Percentiles rank a stretch among this genome's conserved stretches.
Conservation (phyloP, 1,140 invertebrate genomes). For the Conopomorpha cramerella region DNA sequence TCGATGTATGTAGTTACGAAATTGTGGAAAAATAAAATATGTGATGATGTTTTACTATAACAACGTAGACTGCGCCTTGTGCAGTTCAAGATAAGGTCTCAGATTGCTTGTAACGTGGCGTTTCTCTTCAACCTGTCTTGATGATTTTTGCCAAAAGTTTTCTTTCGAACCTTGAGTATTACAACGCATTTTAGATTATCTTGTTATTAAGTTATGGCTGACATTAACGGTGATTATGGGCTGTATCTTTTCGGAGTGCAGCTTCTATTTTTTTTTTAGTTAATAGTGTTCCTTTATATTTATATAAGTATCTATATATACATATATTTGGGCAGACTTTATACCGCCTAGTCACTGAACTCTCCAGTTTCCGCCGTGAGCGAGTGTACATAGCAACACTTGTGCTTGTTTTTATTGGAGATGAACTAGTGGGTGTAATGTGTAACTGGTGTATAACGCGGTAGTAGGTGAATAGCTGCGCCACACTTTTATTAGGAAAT, state of each 20-base stretch:
- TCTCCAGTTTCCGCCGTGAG: too few species aligned
- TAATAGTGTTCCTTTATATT: not conserved
- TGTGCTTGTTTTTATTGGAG: too few species aligned
- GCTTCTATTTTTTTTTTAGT: too few species aligned
- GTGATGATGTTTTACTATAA: slow-evolving; percentile 57
- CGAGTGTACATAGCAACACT: too few species aligned
- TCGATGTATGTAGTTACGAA: slow-evolving; percentile 52
- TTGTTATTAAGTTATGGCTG: slow-evolving; percentile 12
- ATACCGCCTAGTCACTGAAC: slow-evolving; percentile 59
- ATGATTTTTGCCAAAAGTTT: slow-evolving; percentile 16
- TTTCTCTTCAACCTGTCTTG: too few species aligned
- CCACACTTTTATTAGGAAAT: slow-evolving; percentile 46
- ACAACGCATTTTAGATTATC: slow-evolving; percentile 47
- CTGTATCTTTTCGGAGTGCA: slow-evolving; percentile 15
- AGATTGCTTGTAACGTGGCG: too few species aligned
- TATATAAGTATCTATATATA: too few species aligned
- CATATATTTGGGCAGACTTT: slow-evolving; percentile 24
- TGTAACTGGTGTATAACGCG: too few species aligned
- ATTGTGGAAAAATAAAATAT: slow-evolving; percentile 52
- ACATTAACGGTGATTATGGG: slow-evolving; percentile 14
- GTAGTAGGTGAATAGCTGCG: too few species aligned
- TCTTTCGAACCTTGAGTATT: slow-evolving; percentile 34
- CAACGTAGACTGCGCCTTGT: slow-evolving; percentile 55
- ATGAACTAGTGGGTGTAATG: too few species aligned
- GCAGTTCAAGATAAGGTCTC: too few species aligned